phyloP scores from a whole-genome alignment of 37 sponge, comb jelly and placozoan genomes.

The Spongilla lacustris region DNA sequence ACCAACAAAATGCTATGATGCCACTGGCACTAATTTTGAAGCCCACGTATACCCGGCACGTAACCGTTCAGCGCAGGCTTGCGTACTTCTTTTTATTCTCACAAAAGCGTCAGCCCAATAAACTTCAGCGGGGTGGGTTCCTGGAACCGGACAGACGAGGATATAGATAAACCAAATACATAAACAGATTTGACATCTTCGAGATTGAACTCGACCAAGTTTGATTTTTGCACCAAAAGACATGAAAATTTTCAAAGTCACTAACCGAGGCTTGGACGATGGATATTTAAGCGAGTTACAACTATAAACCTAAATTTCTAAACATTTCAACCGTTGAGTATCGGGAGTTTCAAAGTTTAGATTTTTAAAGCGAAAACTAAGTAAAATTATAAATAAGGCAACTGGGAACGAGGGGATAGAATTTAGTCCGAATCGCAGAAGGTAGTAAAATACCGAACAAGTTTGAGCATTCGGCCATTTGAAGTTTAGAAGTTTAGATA shows the following conservation, averaged over 20 bases:
- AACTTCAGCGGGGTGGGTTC: neutral
- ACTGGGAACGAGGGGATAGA: neutral
- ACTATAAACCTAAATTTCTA: neutral
- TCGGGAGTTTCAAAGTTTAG: neutral
- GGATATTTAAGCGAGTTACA: neutral
- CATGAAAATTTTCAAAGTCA: neutral
- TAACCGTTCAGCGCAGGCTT: neutral
- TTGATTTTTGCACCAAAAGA: neutral
- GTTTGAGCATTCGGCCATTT: neutral
- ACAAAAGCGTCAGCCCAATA: neutral
- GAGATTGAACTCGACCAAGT: neutral
- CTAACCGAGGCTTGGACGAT: conserved; percentile 1
- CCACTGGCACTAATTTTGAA: neutral
- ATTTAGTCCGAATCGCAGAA: neutral
- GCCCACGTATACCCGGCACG: neutral
- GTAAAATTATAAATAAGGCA: neutral
- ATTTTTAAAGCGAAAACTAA: neutral
- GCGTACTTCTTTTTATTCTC: neutral
- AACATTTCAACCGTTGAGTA: neutral
- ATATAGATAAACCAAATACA: neutral
- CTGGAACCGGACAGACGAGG: conserved; percentile 1
- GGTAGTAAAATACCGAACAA: neutral
- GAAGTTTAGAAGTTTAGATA: neutral
- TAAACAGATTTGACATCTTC: conserved; percentile 1
- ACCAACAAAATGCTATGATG: neutral